These are phyloP conservation scores for Dyspetes luteomarginatus DNA, from an alignment of 2,888 invertebrate species.

Conservation along the genomic window DNA sequence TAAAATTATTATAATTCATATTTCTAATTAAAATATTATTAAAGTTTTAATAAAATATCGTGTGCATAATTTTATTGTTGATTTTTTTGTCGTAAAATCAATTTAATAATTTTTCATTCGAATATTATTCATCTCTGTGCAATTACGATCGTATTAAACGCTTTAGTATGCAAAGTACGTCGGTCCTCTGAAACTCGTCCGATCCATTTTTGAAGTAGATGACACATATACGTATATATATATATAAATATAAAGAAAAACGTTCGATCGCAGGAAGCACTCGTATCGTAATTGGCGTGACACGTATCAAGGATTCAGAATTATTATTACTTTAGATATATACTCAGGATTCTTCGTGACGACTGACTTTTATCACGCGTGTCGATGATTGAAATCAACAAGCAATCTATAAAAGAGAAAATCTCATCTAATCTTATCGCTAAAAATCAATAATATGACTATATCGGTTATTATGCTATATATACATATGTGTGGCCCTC, in stretches of 20 bases:
- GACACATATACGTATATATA: neutral
- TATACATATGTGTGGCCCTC: neutral
- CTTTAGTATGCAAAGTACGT: no score
- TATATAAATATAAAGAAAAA: neutral
- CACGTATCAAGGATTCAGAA: constrained; percentile 22
- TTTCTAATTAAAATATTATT: no score
- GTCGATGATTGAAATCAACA: constrained; percentile 17
- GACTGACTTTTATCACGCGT: constrained; percentile 3
- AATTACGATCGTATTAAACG: no score
- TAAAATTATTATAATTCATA: no score
- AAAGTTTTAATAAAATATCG: no score
- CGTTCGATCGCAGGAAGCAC: constrained; percentile 3
- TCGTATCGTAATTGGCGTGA: constrained; percentile 31
- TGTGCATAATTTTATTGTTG: no score
- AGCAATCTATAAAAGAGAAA: neutral
- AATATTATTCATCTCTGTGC: neutral
- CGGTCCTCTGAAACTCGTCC: neutral
- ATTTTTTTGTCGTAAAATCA: neutral
- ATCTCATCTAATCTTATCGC: neutral
- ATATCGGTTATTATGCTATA: neutral
- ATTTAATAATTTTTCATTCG: neutral
- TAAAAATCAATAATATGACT: constrained; percentile 18
- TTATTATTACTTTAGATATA: constrained; percentile 42
- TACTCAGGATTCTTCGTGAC: constrained; percentile 2
- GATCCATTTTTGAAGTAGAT: neutral